Evolutionary conservation across 1,140 invertebrate genomes (phyloP).

Genomic region (Drosophila sp.): DNA sequence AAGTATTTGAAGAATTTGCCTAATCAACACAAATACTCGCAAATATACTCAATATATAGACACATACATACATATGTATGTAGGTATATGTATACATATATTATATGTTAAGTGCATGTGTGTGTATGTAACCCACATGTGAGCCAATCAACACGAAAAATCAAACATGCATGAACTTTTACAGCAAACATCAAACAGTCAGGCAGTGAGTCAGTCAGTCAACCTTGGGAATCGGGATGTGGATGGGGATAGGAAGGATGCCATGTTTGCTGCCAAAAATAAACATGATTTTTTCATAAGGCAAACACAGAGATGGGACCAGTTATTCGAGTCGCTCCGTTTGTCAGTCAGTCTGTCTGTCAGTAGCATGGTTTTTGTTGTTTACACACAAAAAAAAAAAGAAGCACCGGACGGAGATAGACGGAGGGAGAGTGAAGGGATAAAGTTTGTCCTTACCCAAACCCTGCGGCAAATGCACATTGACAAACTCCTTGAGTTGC

Average conservation of each 20-base stretch:
- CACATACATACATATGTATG: conserved; percentile 4
- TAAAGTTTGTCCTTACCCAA: conserved; percentile 85
- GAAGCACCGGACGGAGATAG: neutral
- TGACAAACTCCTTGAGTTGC: conserved; percentile 90
- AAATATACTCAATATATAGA: conserved; percentile 37
- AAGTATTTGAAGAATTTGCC: conserved; percentile 26
- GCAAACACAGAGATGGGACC: conserved; percentile 22
- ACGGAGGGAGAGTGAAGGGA: neutral
- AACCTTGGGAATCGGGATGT: neutral
- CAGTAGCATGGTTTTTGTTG: conserved; percentile 5
- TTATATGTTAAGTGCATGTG: neutral
- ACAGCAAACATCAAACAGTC: conserved; percentile 52
- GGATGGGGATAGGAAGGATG: conserved; percentile 38
- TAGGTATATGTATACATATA: neutral
- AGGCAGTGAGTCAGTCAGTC: conserved; percentile 7
- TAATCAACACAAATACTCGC: conserved; percentile 42
- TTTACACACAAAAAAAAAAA: conserved; percentile 34
- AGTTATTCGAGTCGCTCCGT: conserved; percentile 20
- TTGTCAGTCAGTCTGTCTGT: conserved; percentile 4
- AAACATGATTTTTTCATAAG: conserved; percentile 70
- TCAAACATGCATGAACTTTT: conserved; percentile 59
- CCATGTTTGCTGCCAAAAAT: conserved; percentile 59
- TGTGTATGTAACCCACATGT: conserved; percentile 35
- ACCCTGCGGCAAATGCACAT: conserved; percentile 85
- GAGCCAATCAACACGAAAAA: conserved; percentile 59